Conservation (phyloP, 2,113 vertebrate species). For the Acanthochromis polyacanthus region DNA sequence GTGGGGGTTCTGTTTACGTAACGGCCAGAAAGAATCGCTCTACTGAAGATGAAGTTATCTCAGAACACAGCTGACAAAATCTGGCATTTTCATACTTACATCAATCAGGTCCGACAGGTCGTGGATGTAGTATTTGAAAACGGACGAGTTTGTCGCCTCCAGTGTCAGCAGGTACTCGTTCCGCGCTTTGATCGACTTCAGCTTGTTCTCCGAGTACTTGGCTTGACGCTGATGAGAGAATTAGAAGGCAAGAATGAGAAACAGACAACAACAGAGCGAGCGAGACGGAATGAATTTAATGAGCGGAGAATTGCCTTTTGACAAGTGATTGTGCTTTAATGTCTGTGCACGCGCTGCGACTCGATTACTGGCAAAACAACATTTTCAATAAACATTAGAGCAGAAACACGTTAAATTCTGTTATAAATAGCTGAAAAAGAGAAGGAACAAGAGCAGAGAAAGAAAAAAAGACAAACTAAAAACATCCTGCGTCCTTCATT, state of each 20-base stretch:
- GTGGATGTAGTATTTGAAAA: slow-evolving; percentile 99
- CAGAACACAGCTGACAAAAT: slow-evolving; percentile 4
- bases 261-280: slow-evolving; percentile 50
- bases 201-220: slow-evolving; percentile 99
- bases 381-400: slow-evolving; percentile 26
- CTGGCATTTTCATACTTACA: slow-evolving; percentile 87
- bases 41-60: slow-evolving; percentile 3
- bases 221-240: slow-evolving; percentile 92
- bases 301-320: slow-evolving; percentile 46
- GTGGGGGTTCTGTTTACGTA: slow-evolving; percentile 1
- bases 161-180: slow-evolving; percentile 98
- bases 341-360: slow-evolving; percentile 21
- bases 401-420: slow-evolving; percentile 22
- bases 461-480: slow-evolving; percentile 22
- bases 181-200: slow-evolving; percentile 98
- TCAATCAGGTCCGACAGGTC: slow-evolving; percentile 98
- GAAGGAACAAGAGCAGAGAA: background rate
- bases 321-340: slow-evolving; percentile 52
- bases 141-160: slow-evolving; percentile 96
- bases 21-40: background rate
- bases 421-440: slow-evolving; percentile 27
- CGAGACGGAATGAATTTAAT: slow-evolving; percentile 37
- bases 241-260: slow-evolving; percentile 45
- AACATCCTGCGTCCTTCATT: slow-evolving; percentile 16
- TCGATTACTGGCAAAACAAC: slow-evolving; percentile 43